These are phyloP conservation scores for Chamaea fasciata DNA, from an alignment of 2,113 vertebrate species.

Conservation along the genomic window DNA sequence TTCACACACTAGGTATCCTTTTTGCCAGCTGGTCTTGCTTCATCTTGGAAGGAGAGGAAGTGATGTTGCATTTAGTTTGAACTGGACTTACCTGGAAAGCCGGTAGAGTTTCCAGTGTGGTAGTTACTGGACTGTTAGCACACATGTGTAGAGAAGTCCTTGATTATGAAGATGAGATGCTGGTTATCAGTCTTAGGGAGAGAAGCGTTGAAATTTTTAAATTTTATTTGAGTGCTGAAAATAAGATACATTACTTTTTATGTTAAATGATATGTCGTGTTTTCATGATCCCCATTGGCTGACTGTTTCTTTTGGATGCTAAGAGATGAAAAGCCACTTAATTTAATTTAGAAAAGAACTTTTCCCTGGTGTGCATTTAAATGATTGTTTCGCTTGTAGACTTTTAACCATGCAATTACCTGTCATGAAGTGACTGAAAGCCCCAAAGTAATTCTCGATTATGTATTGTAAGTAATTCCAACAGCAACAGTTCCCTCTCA, in stretches of 20 bases:
- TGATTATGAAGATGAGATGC: neutral
- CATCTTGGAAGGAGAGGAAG: neutral
- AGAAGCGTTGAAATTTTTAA: neutral
- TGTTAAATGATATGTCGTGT: neutral
- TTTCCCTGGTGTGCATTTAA: neutral
- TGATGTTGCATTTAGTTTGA: neutral
- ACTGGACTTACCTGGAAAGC: neutral
- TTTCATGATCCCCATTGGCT: neutral
- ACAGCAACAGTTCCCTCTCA: neutral
- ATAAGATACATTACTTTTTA: neutral
- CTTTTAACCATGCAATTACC: neutral
- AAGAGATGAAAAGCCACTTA: conserved; percentile 24
- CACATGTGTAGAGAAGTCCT: neutral
- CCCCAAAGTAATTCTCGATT: neutral
- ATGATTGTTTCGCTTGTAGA: neutral
- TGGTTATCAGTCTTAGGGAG: neutral
- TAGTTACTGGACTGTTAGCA: neutral
- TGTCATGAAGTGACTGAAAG: neutral
- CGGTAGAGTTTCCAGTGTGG: neutral
- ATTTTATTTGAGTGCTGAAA: neutral
- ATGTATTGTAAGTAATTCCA: neutral
- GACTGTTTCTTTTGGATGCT: conserved; percentile 20
- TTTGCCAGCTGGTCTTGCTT: neutral
- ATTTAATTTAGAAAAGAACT: conserved; percentile 38
- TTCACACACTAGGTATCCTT: neutral